A percentile compares a stretch with the other conserved stretches of the same genome.
Evolutionary conservation across 2,888 invertebrate species (phyloP).

Genomic region (Pinctada fucata): DNA sequence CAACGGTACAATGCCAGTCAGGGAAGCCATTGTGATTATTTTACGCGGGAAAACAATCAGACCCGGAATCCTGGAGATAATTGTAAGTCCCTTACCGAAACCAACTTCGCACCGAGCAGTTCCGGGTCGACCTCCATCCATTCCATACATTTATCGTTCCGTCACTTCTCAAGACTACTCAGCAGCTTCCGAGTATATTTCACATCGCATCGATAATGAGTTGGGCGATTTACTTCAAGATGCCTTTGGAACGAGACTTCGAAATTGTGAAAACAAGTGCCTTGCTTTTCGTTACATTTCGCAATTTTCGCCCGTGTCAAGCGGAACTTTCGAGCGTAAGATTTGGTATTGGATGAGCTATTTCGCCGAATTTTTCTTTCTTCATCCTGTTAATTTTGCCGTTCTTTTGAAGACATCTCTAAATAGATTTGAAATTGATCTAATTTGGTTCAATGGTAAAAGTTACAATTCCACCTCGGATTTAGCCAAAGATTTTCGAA

Average conservation of each 20-base stretch:
- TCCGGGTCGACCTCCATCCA: conserved; percentile 37
- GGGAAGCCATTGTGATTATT: conserved; percentile 56
- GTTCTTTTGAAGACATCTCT: conserved; percentile 44
- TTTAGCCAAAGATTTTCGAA: neutral
- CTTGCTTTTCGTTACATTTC: conserved; percentile 36
- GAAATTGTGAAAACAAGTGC: conserved; percentile 41
- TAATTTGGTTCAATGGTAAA: conserved; percentile 49
- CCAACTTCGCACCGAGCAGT: conserved; percentile 46
- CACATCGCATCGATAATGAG: conserved; percentile 33
- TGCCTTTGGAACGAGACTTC: conserved; percentile 21
- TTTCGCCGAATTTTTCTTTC: conserved; percentile 48
- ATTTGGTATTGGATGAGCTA: conserved; percentile 50
- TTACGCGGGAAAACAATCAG: conserved; percentile 40
- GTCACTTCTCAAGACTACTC: conserved; percentile 39
- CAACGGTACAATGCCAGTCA: conserved; percentile 39
- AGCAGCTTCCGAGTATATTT: conserved; percentile 24
- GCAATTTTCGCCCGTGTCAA: conserved; percentile 33
- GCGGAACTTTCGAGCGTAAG: conserved; percentile 24
- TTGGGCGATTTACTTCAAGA: conserved; percentile 33
- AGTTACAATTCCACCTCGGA: conserved; percentile 38
- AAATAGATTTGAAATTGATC: too few species aligned
- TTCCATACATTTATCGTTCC: conserved; percentile 45
- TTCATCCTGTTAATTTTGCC: conserved; percentile 58
- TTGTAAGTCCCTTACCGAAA: conserved; percentile 58
- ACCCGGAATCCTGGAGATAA: conserved; percentile 54